Evolutionary conservation across 2,113 vertebrate species (phyloP).

Genomic region (Zosterops hypoxanthus): DNA sequence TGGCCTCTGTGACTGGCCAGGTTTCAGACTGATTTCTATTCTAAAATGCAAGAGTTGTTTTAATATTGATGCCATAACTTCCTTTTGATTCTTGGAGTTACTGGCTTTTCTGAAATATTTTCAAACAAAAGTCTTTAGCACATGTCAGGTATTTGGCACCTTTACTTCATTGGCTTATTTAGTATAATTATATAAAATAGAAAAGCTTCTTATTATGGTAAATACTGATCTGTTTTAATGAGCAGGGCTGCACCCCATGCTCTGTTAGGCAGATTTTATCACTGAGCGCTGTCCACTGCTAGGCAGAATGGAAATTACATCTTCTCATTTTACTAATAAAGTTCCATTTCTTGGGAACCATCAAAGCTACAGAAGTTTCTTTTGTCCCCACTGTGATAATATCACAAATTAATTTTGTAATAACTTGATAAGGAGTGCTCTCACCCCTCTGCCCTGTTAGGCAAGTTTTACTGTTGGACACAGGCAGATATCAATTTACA

Average conservation of each 20-base stretch:
- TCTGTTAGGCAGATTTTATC: not conserved
- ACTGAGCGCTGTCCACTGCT: not conserved
- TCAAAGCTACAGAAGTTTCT: not conserved
- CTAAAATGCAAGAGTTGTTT: not conserved
- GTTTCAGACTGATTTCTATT: not conserved
- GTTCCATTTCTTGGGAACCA: not conserved
- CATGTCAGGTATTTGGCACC: not conserved
- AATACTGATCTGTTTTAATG: not conserved
- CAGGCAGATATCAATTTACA: not conserved
- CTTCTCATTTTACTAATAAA: not conserved
- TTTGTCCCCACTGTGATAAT: not conserved
- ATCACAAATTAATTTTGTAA: not conserved
- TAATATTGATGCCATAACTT: not conserved
- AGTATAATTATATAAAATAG: not conserved
- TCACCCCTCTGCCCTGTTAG: not conserved
- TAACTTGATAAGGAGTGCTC: not conserved
- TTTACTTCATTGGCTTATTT: not conserved
- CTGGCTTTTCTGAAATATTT: not conserved
- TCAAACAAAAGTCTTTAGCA: not conserved
- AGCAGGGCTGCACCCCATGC: fast-evolving
- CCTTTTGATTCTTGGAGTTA: not conserved
- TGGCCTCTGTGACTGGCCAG: not conserved
- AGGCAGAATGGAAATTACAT: not conserved
- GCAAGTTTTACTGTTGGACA: not conserved
- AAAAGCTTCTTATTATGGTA: not conserved